Evolutionary conservation across 2,113 vertebrate genomes (phyloP).

Genomic region (Aegotheles bennettii): DNA sequence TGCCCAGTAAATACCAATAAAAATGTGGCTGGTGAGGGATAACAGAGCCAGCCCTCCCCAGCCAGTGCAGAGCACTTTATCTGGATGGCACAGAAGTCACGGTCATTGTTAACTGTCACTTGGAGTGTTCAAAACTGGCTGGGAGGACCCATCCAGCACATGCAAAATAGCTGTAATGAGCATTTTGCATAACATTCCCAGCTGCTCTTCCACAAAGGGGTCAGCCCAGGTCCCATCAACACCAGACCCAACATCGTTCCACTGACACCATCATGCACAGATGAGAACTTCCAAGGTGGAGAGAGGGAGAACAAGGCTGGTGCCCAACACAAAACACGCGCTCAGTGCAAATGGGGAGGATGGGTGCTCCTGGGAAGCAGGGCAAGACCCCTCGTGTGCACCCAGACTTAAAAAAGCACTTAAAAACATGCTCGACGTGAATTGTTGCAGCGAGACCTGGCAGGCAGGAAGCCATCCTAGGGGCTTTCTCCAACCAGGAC

Average conservation of each 20-base stretch:
- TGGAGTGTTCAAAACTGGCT: fast-evolving
- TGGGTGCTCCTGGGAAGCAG: background rate
- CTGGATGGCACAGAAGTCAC: background rate
- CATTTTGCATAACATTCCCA: fast-evolving
- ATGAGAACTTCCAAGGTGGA: fast-evolving
- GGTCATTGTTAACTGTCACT: fast-evolving
- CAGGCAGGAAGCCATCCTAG: background rate
- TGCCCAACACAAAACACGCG: fast-evolving
- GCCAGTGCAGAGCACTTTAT: background rate
- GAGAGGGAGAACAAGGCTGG: background rate
- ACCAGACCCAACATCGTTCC: fast-evolving
- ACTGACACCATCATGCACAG: background rate
- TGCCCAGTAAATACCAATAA: fast-evolving
- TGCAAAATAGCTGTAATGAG: background rate
- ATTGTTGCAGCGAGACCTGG: fast-evolving
- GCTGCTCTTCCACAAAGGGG: fast-evolving
- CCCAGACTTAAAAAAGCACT: background rate
- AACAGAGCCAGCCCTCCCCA: background rate
- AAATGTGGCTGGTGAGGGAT: background rate
- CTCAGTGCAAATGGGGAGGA: background rate
- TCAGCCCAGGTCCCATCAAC: fast-evolving
- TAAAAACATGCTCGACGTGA: background rate
- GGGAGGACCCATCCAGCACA: background rate
- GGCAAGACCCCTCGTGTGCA: background rate
- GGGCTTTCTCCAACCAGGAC: background rate